Percentiles rank a stretch among this genome's conserved stretches.
These are phyloP conservation scores for Crepidodera aurea DNA, from an alignment of 2,888 invertebrate genomes.

Conservation along the genomic window DNA sequence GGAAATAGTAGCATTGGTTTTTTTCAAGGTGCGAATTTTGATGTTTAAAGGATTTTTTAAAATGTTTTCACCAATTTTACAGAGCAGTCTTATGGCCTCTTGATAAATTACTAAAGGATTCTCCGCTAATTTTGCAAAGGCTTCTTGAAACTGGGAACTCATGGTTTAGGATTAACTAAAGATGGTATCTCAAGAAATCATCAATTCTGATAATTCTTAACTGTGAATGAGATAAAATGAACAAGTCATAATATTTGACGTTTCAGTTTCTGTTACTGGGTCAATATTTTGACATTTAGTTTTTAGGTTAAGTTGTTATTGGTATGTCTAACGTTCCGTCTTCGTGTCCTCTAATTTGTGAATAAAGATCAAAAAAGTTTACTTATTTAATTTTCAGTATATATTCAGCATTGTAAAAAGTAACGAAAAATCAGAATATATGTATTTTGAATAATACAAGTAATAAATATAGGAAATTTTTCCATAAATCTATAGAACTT, in stretches of 20 bases:
- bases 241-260: constrained; percentile 3
- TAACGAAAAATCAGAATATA: too few species aligned
- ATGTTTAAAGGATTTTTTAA: constrained; percentile 50
- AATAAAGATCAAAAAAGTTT: too few species aligned
- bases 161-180: constrained; percentile 17
- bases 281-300: constrained; percentile 7
- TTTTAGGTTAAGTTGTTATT: constrained; percentile 1
- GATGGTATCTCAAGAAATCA: neutral
- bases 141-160: constrained; percentile 29
- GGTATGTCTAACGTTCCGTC: too few species aligned
- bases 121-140: constrained; percentile 34
- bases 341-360: too few species aligned
- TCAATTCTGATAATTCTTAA: too few species aligned
- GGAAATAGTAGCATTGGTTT: constrained; percentile 49
- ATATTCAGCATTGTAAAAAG: too few species aligned
- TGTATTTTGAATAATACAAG: too few species aligned
- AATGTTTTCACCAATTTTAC: constrained; percentile 56
- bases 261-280: neutral
- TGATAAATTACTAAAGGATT: constrained; percentile 35
- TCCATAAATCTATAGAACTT: too few species aligned
- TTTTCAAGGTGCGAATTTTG: constrained; percentile 51
- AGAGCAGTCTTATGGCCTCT: constrained; percentile 43
- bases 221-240: neutral
- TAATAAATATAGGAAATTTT: too few species aligned
- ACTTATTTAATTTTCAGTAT: too few species aligned